Conservation (phyloP, 2,113 vertebrate genomes). For the Brachypodius melanocephalos region DNA sequence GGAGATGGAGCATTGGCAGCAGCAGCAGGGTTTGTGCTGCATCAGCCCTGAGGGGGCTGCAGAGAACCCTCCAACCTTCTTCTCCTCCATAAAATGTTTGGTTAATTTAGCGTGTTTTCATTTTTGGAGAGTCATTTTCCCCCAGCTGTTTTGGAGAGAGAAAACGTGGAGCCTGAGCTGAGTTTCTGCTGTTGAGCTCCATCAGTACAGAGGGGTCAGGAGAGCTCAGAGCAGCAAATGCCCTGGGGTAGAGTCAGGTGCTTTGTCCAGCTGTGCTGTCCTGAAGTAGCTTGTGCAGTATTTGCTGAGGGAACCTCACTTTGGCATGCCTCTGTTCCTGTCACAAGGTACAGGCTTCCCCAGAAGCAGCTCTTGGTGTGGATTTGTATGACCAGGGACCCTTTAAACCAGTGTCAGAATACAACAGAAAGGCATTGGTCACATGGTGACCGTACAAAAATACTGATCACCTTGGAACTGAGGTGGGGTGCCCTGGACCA, state of each 20-base stretch:
- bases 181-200: background rate
- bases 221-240: background rate
- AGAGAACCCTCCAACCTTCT: background rate
- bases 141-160: background rate
- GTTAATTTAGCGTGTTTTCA: background rate
- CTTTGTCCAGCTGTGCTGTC: background rate
- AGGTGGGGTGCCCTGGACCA: background rate
- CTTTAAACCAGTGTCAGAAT: background rate
- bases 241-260: fast-evolving
- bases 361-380: background rate
- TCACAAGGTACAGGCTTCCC: background rate
- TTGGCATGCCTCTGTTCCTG: background rate
- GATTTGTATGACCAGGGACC: background rate
- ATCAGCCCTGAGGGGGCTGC: background rate
- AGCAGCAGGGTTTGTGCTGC: background rate
- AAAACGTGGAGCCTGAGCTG: background rate
- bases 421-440: background rate
- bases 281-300: background rate
- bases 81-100: background rate
- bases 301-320: background rate
- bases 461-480: background rate
- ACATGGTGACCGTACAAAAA: background rate
- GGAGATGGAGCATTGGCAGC: background rate
- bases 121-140: background rate
- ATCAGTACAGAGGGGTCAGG: background rate